Evolutionary conservation across 2,113 vertebrate genomes (phyloP).

Genomic region (Ursus arctos): DNA sequence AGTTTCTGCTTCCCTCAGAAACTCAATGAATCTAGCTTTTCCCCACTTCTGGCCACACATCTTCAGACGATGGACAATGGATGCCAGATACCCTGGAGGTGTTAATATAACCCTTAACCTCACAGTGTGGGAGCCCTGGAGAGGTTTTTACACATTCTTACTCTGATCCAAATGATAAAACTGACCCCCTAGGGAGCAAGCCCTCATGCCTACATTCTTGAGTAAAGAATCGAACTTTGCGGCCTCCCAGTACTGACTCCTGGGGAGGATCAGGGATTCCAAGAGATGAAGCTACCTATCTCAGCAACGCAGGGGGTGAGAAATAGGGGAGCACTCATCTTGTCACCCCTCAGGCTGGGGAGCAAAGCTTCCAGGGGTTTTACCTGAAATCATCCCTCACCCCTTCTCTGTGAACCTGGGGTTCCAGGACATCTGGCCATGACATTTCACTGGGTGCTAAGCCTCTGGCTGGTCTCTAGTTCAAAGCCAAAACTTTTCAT

Average conservation of each 20-base stretch:
- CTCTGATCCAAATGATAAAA: not conserved
- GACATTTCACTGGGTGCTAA: not conserved
- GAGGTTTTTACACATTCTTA: not conserved
- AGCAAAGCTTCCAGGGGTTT: not conserved
- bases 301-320: not conserved
- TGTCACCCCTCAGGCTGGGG: not conserved
- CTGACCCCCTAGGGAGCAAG: not conserved
- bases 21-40: not conserved
- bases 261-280: no score
- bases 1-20: not conserved
- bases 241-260: not conserved
- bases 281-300: not conserved
- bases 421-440: not conserved
- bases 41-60: rapidly evolving
- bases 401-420: not conserved
- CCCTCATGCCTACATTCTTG: not conserved
- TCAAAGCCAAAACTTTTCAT: conserved; percentile 70
- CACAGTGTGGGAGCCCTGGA: not conserved
- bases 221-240: not conserved
- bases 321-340: not conserved
- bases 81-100: not conserved
- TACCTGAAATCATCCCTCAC: not conserved
- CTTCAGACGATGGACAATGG: not conserved
- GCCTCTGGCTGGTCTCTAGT: conserved; percentile 11
- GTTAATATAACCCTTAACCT: not conserved